phyloP scores from a whole-genome alignment of 2,888 invertebrate genomes.

The Capitulum mitella region DNA sequence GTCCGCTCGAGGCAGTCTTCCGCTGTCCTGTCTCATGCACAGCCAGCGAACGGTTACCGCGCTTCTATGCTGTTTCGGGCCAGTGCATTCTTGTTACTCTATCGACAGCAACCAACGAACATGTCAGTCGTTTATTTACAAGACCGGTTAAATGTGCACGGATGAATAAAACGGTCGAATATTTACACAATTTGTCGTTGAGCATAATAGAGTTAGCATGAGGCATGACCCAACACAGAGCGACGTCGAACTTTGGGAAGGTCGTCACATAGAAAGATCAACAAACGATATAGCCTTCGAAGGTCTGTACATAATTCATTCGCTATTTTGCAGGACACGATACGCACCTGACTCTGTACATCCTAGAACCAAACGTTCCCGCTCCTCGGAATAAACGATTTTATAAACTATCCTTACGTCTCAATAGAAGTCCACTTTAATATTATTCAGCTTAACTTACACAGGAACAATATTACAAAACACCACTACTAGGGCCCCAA shows the following conservation, averaged over 20 bases:
- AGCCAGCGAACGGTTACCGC: no score
- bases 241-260: conserved; percentile 17
- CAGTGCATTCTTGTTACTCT: no score
- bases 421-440: conserved; percentile 16
- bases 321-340: background rate
- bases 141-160: conserved; percentile 22
- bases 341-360: conserved; percentile 16
- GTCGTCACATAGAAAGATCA: conserved; percentile 24
- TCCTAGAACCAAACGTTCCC: conserved; percentile 20
- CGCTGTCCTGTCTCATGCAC: no score
- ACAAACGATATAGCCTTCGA: conserved; percentile 21
- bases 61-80: no score
- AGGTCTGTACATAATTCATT: conserved; percentile 23
- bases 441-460: conserved; percentile 24
- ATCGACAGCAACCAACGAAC: background rate
- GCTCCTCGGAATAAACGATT: conserved; percentile 15
- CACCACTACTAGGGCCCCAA: background rate
- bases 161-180: conserved; percentile 15
- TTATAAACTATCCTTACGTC: conserved; percentile 22
- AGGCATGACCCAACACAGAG: conserved; percentile 21
- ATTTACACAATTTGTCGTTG: conserved; percentile 24
- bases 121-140: conserved; percentile 25
- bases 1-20: no score
- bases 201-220: conserved; percentile 24
- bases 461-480: conserved; percentile 23